These are phyloP conservation scores for Acronicta psi DNA, from an alignment of 2,888 invertebrate genomes.

Conservation along the genomic window DNA sequence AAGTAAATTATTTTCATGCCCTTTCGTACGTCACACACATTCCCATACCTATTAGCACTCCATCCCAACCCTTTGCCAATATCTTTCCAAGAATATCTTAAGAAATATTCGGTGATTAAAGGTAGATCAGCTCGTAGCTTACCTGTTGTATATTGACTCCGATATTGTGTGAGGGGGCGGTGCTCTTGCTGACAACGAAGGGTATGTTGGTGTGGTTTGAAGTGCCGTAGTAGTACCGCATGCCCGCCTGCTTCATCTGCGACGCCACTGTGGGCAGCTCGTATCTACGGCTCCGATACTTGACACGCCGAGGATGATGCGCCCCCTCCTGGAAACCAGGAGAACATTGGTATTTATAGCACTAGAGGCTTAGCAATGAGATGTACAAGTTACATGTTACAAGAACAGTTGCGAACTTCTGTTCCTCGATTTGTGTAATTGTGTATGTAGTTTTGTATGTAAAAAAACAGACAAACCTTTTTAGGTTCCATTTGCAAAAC, in stretches of 20 bases:
- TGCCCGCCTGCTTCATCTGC: conserved; percentile 90
- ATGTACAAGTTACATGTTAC: too few relatives aligned
- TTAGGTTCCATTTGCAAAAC: conserved; percentile 42
- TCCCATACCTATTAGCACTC: too few relatives aligned
- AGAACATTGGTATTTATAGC: neutral
- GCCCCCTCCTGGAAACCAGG: conserved; percentile 4
- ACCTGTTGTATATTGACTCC: conserved; percentile 91
- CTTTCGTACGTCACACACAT: too few relatives aligned
- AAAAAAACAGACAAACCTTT: conserved; percentile 17
- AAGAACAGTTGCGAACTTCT: too few relatives aligned
- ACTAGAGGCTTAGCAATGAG: too few relatives aligned
- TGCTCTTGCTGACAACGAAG: conserved; percentile 90
- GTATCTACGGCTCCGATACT: conserved; percentile 83
- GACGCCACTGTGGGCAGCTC: conserved; percentile 91
- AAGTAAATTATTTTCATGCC: too few relatives aligned
- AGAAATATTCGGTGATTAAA: too few relatives aligned
- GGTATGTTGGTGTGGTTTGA: conserved; percentile 88
- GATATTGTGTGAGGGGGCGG: conserved; percentile 90
- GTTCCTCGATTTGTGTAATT: too few relatives aligned
- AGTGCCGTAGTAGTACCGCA: conserved; percentile 82
- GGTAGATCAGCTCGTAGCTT: too few relatives aligned
- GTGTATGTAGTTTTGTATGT: too few relatives aligned
- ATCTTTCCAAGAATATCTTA: too few relatives aligned
- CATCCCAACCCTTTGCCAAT: too few relatives aligned
- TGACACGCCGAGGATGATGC: conserved; percentile 64